These are phyloP conservation scores for Proteles cristata DNA, from an alignment of 2,113 vertebrate species.

Conservation along the genomic window DNA sequence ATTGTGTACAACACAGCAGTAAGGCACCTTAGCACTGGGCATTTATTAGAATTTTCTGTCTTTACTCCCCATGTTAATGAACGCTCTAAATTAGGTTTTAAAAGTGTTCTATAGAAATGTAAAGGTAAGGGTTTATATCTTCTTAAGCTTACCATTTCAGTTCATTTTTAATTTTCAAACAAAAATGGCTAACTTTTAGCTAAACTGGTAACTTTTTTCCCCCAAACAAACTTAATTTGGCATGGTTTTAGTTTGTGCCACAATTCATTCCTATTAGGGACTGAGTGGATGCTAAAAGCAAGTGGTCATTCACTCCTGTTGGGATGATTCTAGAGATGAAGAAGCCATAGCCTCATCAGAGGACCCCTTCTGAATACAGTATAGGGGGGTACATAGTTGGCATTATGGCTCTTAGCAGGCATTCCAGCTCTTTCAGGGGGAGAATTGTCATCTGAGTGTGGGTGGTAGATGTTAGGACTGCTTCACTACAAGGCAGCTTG, in stretches of 20 bases:
- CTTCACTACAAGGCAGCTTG: background rate
- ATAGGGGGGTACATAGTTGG: background rate
- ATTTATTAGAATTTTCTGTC: background rate
- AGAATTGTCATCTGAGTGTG: background rate
- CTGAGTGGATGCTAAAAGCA: background rate
- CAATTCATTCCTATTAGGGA: background rate
- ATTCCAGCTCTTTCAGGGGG: background rate
- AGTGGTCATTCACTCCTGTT: background rate
- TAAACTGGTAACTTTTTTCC: background rate
- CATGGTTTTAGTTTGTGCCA: background rate
- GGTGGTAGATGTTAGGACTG: background rate
- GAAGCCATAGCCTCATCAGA: background rate
- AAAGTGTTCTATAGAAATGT: background rate
- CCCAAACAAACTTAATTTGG: background rate
- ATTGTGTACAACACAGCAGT: rapidly evolving
- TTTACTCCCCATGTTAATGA: background rate
- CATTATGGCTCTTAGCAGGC: background rate
- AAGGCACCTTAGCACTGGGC: rapidly evolving
- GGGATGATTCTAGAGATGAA: background rate
- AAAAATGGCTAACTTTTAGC: background rate
- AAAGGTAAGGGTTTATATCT: slow-evolving; percentile 7
- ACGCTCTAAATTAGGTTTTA: background rate
- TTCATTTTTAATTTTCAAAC: background rate
- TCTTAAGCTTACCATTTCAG: background rate
- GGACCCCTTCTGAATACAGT: background rate